Evolutionary conservation across 2,888 invertebrate species (phyloP).

Genomic region (Drosophila subsilvestris): DNA sequence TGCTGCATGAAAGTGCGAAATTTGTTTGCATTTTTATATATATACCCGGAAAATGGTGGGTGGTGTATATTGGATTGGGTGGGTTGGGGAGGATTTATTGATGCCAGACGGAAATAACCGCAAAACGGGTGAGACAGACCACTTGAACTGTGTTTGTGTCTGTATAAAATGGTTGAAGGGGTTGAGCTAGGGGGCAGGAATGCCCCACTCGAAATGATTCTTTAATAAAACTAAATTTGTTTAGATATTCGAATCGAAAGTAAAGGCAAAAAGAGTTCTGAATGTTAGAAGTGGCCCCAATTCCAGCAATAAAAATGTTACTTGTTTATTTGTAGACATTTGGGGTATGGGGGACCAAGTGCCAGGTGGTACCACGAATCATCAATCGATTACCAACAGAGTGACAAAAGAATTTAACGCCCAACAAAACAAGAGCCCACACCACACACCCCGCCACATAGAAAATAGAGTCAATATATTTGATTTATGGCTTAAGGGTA

Average conservation of each 20-base stretch:
- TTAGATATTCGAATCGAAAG: background rate
- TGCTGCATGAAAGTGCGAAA: slow-evolving; percentile 38
- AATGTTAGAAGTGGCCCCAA: background rate
- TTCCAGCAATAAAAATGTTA: background rate
- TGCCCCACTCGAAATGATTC: background rate
- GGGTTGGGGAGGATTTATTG: slow-evolving; percentile 57
- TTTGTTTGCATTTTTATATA: slow-evolving; percentile 78
- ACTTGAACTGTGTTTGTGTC: slow-evolving; percentile 36
- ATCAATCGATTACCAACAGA: slow-evolving; percentile 7
- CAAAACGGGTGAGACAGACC: slow-evolving; percentile 48
- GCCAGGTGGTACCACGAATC: slow-evolving; percentile 6
- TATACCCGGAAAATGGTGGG: background rate
- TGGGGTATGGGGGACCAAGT: background rate
- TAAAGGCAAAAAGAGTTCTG: background rate
- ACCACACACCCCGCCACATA: too few species aligned
- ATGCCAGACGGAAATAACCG: slow-evolving; percentile 65
- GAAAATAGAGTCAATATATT: slow-evolving; percentile 38
- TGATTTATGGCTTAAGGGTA: slow-evolving; percentile 65
- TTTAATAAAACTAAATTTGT: background rate
- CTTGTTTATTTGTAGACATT: background rate
- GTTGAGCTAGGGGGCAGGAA: background rate
- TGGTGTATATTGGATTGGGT: background rate
- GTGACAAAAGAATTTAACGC: slow-evolving; percentile 31
- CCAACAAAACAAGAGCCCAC: slow-evolving; percentile 47
- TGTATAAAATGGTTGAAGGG: slow-evolving; percentile 12